Base-by-base conservation (phyloP, 1,140 invertebrate species). In the Ladona fulva region DNA sequence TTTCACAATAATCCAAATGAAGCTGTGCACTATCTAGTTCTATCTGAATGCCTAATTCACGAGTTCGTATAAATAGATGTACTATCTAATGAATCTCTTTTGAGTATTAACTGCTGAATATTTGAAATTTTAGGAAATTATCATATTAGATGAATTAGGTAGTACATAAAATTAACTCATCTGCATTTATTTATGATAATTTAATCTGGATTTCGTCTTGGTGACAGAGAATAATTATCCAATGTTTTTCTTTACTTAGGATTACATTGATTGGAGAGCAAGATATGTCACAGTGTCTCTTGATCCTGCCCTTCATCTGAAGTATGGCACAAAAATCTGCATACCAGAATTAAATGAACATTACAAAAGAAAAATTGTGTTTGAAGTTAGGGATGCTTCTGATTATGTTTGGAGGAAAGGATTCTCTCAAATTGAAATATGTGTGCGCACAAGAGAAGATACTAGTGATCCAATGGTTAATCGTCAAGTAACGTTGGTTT, bases 381-480 rank as follows among this genome's bases (percentile, higher is more conserved):
- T 83, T 25, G 80, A 86, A 83, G 82, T 86, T 8, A 81, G 85
- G 75, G 86, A 87, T 80, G 79, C 81, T 12, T 83, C 83, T 1
- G 79, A 78, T n/a, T 82, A 86, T 81, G 80, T 87, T n/a, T 80
- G 77, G 25, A 84, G 83, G n/a, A 82, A 78, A 52, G 84, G 84
- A 12, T 85, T 83, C 78, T 81, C 82, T 1, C 84, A 86, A 77
- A 81, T 87, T 5, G 87, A 88, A 74, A 85, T 88, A 80, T 88
- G 87, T 78, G 87, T 88, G 0, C 83, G 87, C 59, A 84, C 83
- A 0, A 87, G 87, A 81, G 83, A 83, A 7, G 87, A 88, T 78
- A 88, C 85, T 81, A 88, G 88, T 66, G 87, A 88, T 77, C 82
- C 79, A 42, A 82, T 81, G 8, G 86, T 88, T 11, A 88, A 88